A percentile compares a stretch with the other conserved stretches of the same genome.
Evolutionary conservation across 2,113 vertebrate genomes (phyloP).

Genomic region (Tetrax tetrax): DNA sequence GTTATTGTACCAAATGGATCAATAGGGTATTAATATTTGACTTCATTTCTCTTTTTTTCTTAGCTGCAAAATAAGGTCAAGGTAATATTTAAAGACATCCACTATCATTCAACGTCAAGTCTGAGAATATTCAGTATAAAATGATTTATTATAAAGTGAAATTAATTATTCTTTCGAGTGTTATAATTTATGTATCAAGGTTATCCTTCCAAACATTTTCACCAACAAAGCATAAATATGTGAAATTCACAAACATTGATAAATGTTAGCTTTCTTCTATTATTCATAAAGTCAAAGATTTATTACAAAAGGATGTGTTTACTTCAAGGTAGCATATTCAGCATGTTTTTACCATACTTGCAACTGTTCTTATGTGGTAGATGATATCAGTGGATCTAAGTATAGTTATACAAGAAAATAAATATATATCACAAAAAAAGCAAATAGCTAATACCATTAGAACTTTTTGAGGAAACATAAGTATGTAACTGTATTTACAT

Average conservation of each 20-base stretch:
- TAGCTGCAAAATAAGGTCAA: not conserved
- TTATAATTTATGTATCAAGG: not conserved
- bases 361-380: not conserved
- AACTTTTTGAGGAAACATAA: not conserved
- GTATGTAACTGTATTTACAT: not conserved
- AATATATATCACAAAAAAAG: not conserved
- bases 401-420: not conserved
- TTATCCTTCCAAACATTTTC: not conserved
- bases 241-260: not conserved
- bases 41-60: not conserved
- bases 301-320: not conserved
- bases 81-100: not conserved
- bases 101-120: not conserved
- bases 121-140: not conserved
- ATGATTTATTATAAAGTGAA: not conserved
- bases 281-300: not conserved
- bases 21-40: not conserved
- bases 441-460: not conserved
- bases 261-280: not conserved
- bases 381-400: not conserved
- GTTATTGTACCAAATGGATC: not conserved
- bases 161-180: not conserved
- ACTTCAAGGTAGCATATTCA: not conserved
- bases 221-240: not conserved
- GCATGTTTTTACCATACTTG: not conserved